Evolutionary conservation across 2,113 vertebrate genomes (phyloP), one percentile per base, ranked within the genome.

Genomic region (Ia io): DNA sequence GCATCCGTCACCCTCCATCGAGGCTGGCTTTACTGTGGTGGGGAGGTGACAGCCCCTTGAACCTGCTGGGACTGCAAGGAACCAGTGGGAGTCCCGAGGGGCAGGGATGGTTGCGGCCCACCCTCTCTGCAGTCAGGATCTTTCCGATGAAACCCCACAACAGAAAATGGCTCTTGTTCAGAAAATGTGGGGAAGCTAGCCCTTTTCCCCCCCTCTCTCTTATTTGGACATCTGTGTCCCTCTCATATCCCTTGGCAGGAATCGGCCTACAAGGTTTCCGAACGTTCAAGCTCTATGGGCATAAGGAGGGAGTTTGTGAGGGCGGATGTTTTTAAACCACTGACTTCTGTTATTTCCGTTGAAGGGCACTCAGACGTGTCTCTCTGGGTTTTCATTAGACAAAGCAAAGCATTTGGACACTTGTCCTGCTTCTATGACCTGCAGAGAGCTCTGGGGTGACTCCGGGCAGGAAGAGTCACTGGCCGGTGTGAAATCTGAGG

Each of bases 351-450:
- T 83, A 53, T 88, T 95, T 90, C 70, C n/a, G 30, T 44, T 83
- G 87, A 95, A 97, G 84, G 90, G 90, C 53, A 79, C 49, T 85
- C 76, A 70, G 63, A 70, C 73, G 67, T 93, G 51, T 69, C 70
- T 87, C 47, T 92, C 89, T 90, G 94, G 79, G 35, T 95, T 96
- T 95, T 82, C 91, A 56, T 93, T 93, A 85, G 85, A 97, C 69
- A 2, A 84, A 94, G 77, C 93, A 92, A 79, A 95, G 51, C 70
- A 71, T 85, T 49, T 44, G 51, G 82, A 40, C 95, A 90, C 96
- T 79, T 92, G 63, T 79, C 69, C 94, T 76, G 79, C 91, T 83
- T 83, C n/a, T 88, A 6, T 89, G 97, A 96, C 96, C 94, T 35
- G 83, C 49, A 40, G 89, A 91, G 86, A 59, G 87, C 91, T 86